Percentiles rank a stretch among this genome's conserved stretches.
Conservation (phyloP, 2,888 invertebrate species). For the Ichneumoninae sp. region DNA sequence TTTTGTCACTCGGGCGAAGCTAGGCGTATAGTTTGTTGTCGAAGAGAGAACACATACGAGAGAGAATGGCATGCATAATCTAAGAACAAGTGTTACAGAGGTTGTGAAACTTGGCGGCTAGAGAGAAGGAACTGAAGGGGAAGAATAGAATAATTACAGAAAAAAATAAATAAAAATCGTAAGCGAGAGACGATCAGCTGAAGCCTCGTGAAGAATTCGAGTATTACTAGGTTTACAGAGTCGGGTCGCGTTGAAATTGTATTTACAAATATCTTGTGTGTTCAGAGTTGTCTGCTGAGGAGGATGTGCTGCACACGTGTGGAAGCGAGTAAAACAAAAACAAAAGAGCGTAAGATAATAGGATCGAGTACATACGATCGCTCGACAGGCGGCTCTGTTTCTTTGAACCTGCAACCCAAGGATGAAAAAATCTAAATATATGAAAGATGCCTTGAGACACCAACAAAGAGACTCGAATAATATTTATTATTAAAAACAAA, state of each 20-base stretch:
- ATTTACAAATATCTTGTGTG: constrained; percentile 7
- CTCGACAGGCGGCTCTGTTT: constrained; percentile 92
- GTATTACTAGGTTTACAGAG: background rate
- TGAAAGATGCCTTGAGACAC: constrained; percentile 35
- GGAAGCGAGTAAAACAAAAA: constrained; percentile 66
- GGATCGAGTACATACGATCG: constrained; percentile 91
- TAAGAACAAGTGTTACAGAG: constrained; percentile 20
- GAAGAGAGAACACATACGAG: constrained; percentile 46
- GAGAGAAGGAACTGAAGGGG: background rate
- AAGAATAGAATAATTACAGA: constrained; percentile 1
- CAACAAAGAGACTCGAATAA: constrained; percentile 28
- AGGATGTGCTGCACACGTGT: constrained; percentile 48
- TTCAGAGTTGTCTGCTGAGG: constrained; percentile 30
- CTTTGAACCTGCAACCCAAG: constrained; percentile 92
- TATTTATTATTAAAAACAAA: constrained; percentile 5
- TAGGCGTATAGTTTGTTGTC: constrained; percentile 7
- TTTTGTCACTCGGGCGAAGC: constrained; percentile 29
- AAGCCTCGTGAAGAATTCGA: constrained; percentile 21
- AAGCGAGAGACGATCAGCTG: constrained; percentile 17
- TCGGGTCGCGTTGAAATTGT: constrained; percentile 5
- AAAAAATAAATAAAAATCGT: constrained; percentile 3
- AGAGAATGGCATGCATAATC: constrained; percentile 39
- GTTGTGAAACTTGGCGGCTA: background rate
- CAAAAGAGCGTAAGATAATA: constrained; percentile 80
- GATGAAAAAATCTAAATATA: constrained; percentile 77